A percentile compares a stretch with the other conserved stretches of the same genome.
Evolutionary conservation across 2,797 vertebrate genomes (phyloP).

Genomic region (Sebastes elongatus): DNA sequence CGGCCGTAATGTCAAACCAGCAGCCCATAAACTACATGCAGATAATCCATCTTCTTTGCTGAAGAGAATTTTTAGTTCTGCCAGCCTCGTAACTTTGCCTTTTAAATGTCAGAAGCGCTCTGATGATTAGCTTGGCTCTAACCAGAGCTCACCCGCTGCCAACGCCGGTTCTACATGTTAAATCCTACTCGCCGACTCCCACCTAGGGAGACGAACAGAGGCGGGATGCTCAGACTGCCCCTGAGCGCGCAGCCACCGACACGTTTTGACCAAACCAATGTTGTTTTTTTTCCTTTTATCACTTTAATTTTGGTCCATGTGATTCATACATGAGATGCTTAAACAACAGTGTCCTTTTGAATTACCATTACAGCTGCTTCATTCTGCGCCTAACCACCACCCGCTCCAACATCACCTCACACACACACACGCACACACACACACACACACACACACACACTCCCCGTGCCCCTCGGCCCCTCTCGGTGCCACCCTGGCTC

Average conservation of each 20-base stretch:
- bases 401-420: slow-evolving; percentile 42
- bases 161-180: slow-evolving; percentile 24
- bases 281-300: slow-evolving; percentile 27
- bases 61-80: slow-evolving; percentile 35
- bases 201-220: slow-evolving; percentile 35
- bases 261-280: slow-evolving; percentile 30
- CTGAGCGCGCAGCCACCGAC: slow-evolving; percentile 27
- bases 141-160: slow-evolving; percentile 35
- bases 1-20: slow-evolving; percentile 41
- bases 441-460: background rate
- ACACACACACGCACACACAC: slow-evolving; percentile 23
- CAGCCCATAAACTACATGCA: slow-evolving; percentile 33
- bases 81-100: slow-evolving; percentile 44
- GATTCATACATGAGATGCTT: slow-evolving; percentile 40
- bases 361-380: slow-evolving; percentile 60
- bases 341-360: slow-evolving; percentile 59
- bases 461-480: slow-evolving; percentile 59
- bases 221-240: slow-evolving; percentile 8
- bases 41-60: slow-evolving; percentile 21
- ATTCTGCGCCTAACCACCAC: slow-evolving; percentile 45
- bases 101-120: slow-evolving; percentile 57
- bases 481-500: slow-evolving; percentile 73
- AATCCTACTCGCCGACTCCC: slow-evolving; percentile 41
- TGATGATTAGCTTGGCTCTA: slow-evolving; percentile 52
- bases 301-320: slow-evolving; percentile 20